Conservation (phyloP, 2,888 invertebrate species). For the Pteria penguin region DNA sequence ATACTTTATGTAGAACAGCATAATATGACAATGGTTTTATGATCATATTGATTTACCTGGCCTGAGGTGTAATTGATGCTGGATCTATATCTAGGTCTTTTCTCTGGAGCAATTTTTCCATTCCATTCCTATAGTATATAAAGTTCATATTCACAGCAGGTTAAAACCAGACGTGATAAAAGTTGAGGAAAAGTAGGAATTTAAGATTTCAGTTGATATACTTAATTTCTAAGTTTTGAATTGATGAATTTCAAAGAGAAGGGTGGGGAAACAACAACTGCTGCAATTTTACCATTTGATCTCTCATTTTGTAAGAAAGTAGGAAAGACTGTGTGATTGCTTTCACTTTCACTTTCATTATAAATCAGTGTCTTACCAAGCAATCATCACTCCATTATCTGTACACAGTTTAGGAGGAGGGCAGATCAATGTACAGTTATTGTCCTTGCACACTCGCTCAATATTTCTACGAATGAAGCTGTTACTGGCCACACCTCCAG, state of each 20-base stretch:
- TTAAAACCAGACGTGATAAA: neutral
- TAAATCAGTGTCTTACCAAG: conserved; percentile 83
- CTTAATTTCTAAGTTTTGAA: no score
- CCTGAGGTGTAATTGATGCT: neutral
- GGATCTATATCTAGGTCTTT: neutral
- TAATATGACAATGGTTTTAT: no score
- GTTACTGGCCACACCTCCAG: conserved; percentile 98
- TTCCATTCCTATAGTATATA: conserved; percentile 86
- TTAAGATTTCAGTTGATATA: no score
- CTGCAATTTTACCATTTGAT: no score
- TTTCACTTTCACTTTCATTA: neutral
- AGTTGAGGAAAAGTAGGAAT: no score
- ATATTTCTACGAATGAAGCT: conserved; percentile 88
- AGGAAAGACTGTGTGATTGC: no score
- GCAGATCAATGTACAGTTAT: conserved; percentile 84
- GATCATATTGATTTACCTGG: neutral
- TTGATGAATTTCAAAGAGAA: no score
- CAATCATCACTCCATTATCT: conserved; percentile 99
- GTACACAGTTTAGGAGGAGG: conserved; percentile 94
- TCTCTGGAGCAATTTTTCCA: conserved; percentile 86
- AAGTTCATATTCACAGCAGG: conserved; percentile 8
- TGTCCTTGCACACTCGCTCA: conserved; percentile 84
- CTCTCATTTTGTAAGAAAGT: no score
- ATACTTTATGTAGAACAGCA: no score
- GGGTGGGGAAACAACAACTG: no score